Conservation (phyloP, 1,140 invertebrate genomes). For the Pseudomyrmex concolor region DNA sequence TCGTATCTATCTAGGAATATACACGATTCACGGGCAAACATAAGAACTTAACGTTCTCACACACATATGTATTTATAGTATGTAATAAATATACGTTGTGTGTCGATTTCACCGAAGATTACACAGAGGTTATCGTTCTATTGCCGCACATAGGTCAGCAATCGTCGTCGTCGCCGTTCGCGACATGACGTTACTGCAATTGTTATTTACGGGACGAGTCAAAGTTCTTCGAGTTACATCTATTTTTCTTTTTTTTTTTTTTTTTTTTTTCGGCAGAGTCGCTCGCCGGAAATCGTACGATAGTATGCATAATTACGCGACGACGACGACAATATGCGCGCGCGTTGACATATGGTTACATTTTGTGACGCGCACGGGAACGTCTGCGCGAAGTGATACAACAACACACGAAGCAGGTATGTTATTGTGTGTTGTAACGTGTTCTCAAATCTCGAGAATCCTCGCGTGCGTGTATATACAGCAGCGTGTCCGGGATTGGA, state of each 20-base stretch:
- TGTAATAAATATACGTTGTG: not conserved
- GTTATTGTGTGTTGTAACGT: too few relatives aligned
- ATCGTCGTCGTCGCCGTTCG: not conserved
- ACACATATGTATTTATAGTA: not conserved
- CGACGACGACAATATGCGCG: not conserved
- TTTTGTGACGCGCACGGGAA: constrained; percentile 1
- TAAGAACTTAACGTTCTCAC: too few relatives aligned
- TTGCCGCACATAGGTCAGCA: constrained; percentile 7
- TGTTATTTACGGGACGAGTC: not conserved
- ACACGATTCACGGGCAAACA: too few relatives aligned
- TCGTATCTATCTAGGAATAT: too few relatives aligned
- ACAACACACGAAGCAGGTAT: too few relatives aligned
- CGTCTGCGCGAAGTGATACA: not conserved
- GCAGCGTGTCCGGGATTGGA: not conserved
- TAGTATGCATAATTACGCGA: constrained; percentile 38
- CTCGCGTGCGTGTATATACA: not conserved
- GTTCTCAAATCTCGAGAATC: too few relatives aligned
- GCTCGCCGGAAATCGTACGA: constrained; percentile 69
- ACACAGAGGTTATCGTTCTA: not conserved
- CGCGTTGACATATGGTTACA: constrained; percentile 15
- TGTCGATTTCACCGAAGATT: constrained; percentile 21
- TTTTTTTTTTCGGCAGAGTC: constrained; percentile 38
- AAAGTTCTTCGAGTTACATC: too few relatives aligned
- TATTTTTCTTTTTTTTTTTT: not conserved
- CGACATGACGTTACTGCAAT: not conserved